A percentile compares a stretch with the other conserved stretches of the same genome.
phyloP scores from a whole-genome alignment of 2,113 vertebrate genomes.

The Antigone vipio region DNA sequence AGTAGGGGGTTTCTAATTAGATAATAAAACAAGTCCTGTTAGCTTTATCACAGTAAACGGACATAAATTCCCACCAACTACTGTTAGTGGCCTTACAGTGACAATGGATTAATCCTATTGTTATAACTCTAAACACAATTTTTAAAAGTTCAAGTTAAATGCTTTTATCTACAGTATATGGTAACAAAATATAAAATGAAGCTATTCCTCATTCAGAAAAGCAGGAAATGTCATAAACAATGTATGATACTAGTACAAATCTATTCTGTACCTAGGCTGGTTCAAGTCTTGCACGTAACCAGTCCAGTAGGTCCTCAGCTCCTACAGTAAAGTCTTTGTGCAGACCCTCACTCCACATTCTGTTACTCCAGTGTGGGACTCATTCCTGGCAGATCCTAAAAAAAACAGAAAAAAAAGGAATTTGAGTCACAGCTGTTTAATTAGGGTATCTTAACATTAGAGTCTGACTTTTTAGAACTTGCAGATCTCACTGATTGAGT shows the following conservation, averaged over 20 bases:
- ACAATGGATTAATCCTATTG: slow-evolving; percentile 26
- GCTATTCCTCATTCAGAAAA: background rate
- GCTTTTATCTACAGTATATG: background rate
- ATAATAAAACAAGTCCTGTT: slow-evolving; percentile 56
- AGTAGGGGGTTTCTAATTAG: slow-evolving; percentile 53
- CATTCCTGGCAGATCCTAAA: background rate
- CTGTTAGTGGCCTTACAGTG: slow-evolving; percentile 13
- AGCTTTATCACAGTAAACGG: slow-evolving; percentile 38
- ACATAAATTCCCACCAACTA: slow-evolving; percentile 31
- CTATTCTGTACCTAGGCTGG: background rate
- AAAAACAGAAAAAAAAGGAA: background rate
- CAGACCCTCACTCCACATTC: background rate
- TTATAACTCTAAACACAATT: slow-evolving; percentile 3
- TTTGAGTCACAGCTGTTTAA: slow-evolving; percentile 48
- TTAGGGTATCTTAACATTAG: slow-evolving; percentile 25
- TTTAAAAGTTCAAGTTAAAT: background rate
- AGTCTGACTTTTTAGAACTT: slow-evolving; percentile 44
- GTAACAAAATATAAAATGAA: background rate
- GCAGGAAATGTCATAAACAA: background rate
- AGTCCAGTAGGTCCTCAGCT: background rate
- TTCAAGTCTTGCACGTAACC: background rate
- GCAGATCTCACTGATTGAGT: slow-evolving; percentile 19
- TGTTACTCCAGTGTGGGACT: background rate
- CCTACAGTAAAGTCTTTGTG: background rate
- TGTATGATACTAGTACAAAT: background rate